Percentiles rank a stretch among this genome's conserved stretches.
Evolutionary conservation across 2,888 invertebrate genomes (phyloP).

Genomic region (Xanthorhoe designata): DNA sequence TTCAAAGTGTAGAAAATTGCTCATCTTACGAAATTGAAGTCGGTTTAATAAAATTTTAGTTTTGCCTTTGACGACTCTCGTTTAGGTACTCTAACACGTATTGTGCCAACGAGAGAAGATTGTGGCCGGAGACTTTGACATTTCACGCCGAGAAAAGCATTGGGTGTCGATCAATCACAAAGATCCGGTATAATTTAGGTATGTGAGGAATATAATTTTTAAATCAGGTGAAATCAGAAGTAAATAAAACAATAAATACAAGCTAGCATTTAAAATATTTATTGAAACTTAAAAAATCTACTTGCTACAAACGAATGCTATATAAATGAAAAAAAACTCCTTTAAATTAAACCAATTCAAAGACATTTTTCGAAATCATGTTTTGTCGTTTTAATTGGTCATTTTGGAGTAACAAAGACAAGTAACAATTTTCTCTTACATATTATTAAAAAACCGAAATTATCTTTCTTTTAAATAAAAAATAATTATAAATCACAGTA

Average conservation of each 20-base stretch:
- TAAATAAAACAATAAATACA: conserved; percentile 25
- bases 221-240: neutral
- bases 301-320: conserved; percentile 33
- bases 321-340: conserved; percentile 10
- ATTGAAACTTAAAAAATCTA: conserved; percentile 40
- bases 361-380: neutral
- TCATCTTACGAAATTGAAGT: too few species aligned
- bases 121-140: too few species aligned
- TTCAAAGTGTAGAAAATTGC: too few species aligned
- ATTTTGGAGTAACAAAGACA: conserved; percentile 24
- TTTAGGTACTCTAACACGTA: too few species aligned
- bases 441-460: conserved; percentile 31
- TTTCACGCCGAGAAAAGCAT: too few species aligned
- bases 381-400: neutral
- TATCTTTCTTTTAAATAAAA: conserved; percentile 23
- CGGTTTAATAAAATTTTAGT: too few species aligned
- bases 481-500: conserved; percentile 37
- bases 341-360: neutral
- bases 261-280: conserved; percentile 30
- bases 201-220: neutral
- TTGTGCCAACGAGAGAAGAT: too few species aligned
- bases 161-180: too few species aligned
- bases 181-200: too few species aligned
- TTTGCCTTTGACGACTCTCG: too few species aligned
- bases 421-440: conserved; percentile 27